Evolutionary conservation across 37 sponge, comb jelly and placozoan genomes (phyloP).

Genomic region (Chondrosia reniformis): DNA sequence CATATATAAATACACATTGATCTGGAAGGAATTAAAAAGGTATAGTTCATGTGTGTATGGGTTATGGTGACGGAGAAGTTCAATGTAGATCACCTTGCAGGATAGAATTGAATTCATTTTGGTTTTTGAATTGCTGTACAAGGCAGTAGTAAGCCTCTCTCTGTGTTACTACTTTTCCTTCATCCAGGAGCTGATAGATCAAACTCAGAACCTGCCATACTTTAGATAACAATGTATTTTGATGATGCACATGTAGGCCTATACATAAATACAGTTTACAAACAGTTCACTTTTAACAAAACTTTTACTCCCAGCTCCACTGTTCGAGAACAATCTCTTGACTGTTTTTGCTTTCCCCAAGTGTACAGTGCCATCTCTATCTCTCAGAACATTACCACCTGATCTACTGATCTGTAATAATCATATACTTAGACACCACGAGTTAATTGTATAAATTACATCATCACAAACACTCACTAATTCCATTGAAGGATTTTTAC

Average conservation of each 20-base stretch:
- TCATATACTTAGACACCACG: not conserved
- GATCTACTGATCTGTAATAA: not conserved
- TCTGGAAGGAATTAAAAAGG: too few species aligned
- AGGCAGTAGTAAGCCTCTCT: slow-evolving; percentile 95
- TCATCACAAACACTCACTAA: slow-evolving; percentile 35
- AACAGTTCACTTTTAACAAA: slow-evolving; percentile 57
- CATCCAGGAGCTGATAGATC: slow-evolving; percentile 60
- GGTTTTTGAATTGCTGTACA: slow-evolving; percentile 75
- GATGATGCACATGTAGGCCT: not conserved
- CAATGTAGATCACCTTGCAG: slow-evolving; percentile 87
- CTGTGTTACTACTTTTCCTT: slow-evolving; percentile 80
- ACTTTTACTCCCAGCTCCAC: slow-evolving; percentile 49
- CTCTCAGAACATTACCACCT: slow-evolving; percentile 66
- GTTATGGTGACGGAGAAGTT: too few species aligned
- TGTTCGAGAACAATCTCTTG: slow-evolving; percentile 55
- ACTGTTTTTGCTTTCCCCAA: slow-evolving; percentile 49
- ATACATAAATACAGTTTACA: not conserved
- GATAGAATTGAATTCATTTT: slow-evolving; percentile 80
- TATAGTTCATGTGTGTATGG: too few species aligned
- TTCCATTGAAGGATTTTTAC: slow-evolving; percentile 44
- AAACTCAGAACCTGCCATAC: slow-evolving; percentile 79
- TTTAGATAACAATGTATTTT: not conserved
- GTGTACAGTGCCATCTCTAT: slow-evolving; percentile 40
- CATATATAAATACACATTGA: too few species aligned
- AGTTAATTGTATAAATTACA: not conserved